Evolutionary conservation across 1,140 invertebrate species (phyloP).

Genomic region (Matsumurasca onukii): DNA sequence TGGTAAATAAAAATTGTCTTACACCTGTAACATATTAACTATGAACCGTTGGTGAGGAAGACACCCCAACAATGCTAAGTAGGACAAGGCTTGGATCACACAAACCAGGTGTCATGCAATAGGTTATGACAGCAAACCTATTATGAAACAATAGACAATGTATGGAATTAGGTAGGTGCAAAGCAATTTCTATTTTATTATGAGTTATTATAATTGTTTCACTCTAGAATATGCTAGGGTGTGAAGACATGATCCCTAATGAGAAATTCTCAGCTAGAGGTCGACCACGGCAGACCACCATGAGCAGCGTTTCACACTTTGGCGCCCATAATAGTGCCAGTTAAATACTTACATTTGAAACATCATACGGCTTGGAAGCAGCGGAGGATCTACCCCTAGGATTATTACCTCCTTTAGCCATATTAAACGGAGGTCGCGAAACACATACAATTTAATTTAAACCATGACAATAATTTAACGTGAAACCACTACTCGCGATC

Average conservation of each 20-base stretch:
- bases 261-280: constrained; percentile 25
- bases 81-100: too few relatives aligned
- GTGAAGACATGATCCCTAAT: background rate
- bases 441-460: constrained; percentile 32
- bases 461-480: constrained; percentile 20
- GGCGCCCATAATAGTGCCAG: constrained; percentile 20
- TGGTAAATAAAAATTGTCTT: too few relatives aligned
- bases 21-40: too few relatives aligned
- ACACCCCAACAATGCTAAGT: too few relatives aligned
- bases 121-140: too few relatives aligned
- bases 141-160: too few relatives aligned
- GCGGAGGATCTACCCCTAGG: constrained; percentile 28
- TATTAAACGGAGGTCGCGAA: background rate
- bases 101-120: too few relatives aligned
- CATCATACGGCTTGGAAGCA: constrained; percentile 36
- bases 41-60: too few relatives aligned
- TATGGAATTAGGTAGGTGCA: too few relatives aligned
- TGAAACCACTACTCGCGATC: constrained; percentile 15
- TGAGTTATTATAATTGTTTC: too few relatives aligned
- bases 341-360: constrained; percentile 37
- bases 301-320: constrained; percentile 31
- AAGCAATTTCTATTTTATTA: too few relatives aligned
- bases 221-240: too few relatives aligned
- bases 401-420: constrained; percentile 33
- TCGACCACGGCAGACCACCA: constrained; percentile 16